These are phyloP conservation scores for Sylvia borin DNA, from an alignment of 2,797 vertebrate genomes.

Conservation along the genomic window DNA sequence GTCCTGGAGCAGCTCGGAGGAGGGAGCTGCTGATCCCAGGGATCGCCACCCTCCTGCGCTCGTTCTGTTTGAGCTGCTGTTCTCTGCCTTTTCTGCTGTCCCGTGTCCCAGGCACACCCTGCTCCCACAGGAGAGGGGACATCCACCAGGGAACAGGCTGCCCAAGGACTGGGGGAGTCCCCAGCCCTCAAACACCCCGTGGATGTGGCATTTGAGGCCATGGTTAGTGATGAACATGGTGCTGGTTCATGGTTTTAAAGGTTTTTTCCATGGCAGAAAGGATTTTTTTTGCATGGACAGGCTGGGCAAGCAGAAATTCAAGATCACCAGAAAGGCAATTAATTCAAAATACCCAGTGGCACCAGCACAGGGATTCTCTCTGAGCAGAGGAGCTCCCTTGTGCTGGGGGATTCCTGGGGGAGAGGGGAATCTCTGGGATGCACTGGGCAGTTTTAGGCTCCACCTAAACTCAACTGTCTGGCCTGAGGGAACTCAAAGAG, in stretches of 20 bases:
- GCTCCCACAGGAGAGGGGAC: neutral
- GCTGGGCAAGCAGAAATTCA: neutral
- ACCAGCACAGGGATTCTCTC: neutral
- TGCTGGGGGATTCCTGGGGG: neutral
- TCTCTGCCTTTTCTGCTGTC: neutral
- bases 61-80: accelerated
- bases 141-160: neutral
- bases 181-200: accelerated
- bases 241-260: neutral
- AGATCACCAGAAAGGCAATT: neutral
- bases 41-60: accelerated
- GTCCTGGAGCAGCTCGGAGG: neutral
- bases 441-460: neutral
- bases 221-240: neutral
- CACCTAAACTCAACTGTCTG: neutral
- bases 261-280: neutral
- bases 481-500: neutral
- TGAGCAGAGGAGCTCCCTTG: neutral
- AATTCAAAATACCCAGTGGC: neutral
- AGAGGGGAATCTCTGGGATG: neutral
- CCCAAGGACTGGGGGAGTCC: neutral
- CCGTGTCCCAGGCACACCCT: neutral
- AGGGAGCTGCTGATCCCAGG: neutral
- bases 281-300: neutral
- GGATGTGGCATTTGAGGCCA: neutral